Evolutionary conservation across 1,140 invertebrate genomes (phyloP).

Genomic region (Drosophila saltans): DNA sequence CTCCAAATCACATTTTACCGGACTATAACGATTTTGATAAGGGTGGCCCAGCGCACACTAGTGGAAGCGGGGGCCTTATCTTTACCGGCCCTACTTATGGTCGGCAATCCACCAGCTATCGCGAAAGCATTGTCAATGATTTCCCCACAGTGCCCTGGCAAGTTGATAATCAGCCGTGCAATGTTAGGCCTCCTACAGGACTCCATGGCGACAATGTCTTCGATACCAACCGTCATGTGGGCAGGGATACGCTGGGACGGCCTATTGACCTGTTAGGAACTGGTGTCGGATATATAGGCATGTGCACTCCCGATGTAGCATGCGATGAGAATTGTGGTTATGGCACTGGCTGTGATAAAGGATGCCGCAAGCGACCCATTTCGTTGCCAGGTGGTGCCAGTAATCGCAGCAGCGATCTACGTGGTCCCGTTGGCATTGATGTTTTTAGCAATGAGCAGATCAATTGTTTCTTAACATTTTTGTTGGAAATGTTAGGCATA

Average conservation of each 20-base stretch:
- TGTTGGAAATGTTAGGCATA: slow-evolving; percentile 56
- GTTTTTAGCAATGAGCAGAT: slow-evolving; percentile 30
- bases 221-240: not conserved
- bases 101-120: not conserved
- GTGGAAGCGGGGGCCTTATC: not conserved
- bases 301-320: not conserved
- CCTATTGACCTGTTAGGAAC: slow-evolving; percentile 8
- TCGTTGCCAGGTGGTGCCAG: too few relatives aligned
- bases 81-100: slow-evolving; percentile 5
- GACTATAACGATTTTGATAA: not conserved
- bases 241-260: slow-evolving; percentile 29
- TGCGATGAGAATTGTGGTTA: slow-evolving; percentile 37
- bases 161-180: not conserved
- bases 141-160: not conserved
- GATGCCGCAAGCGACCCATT: not conserved
- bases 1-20: too few relatives aligned
- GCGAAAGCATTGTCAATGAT: too few relatives aligned
- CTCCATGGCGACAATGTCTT: not conserved
- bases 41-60: not conserved
- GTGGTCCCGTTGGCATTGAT: slow-evolving; percentile 8
- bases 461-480: slow-evolving; percentile 47
- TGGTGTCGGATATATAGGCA: not conserved
- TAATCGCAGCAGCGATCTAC: not conserved
- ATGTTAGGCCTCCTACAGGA: not conserved
- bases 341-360: slow-evolving; percentile 26